These are phyloP conservation scores for Empis livida DNA, from an alignment of 2,888 invertebrate genomes.

Conservation along the genomic window DNA sequence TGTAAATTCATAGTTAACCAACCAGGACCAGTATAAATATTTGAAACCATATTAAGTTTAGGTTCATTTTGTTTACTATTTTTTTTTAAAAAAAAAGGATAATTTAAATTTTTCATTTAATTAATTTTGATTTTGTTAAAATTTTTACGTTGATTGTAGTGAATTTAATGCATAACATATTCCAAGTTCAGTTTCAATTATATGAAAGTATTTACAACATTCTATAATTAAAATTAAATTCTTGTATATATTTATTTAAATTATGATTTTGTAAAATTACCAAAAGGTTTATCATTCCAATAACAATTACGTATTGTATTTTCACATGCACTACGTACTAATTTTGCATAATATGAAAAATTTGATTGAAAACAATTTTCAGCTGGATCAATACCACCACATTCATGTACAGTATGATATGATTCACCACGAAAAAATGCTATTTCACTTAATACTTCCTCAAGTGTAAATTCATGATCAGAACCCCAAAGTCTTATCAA, in stretches of 20 bases:
- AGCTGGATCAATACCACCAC: slow-evolving; percentile 39
- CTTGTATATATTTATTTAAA: no score
- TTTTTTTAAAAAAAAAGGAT: background rate
- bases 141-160: slow-evolving; percentile 37
- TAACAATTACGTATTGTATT: slow-evolving; percentile 43
- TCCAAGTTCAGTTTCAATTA: slow-evolving; percentile 54
- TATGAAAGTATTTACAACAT: slow-evolving; percentile 51
- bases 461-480: slow-evolving; percentile 52
- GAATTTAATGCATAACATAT: slow-evolving; percentile 53
- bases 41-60: slow-evolving; percentile 47
- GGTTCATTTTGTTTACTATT: slow-evolving; percentile 19
- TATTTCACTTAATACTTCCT: slow-evolving; percentile 56
- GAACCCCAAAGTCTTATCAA: slow-evolving; percentile 50
- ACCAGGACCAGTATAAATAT: slow-evolving; percentile 50
- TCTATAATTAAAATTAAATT: slow-evolving; percentile 20
- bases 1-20: slow-evolving; percentile 40
- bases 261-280: no score
- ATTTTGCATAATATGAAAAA: slow-evolving; percentile 44
- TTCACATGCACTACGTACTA: slow-evolving; percentile 46
- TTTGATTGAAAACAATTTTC: slow-evolving; percentile 45
- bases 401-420: slow-evolving; percentile 51
- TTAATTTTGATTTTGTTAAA: background rate
- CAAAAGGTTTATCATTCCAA: slow-evolving; percentile 45
- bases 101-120: no score
- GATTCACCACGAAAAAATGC: slow-evolving; percentile 53